Conservation (phyloP, 1,140 invertebrate genomes). For the Nomia melanderi region DNA sequence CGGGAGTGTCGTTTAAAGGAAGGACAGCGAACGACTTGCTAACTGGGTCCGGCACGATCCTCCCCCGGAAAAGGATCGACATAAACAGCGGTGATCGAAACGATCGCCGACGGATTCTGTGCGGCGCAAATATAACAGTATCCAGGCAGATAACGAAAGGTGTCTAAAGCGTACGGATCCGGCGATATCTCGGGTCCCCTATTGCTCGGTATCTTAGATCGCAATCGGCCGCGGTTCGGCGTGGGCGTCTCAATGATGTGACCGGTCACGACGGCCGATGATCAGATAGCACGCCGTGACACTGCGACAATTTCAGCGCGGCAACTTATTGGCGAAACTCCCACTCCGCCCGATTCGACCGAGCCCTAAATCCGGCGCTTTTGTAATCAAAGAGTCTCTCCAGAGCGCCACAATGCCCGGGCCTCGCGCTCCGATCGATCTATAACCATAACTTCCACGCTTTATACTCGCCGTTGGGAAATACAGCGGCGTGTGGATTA, state of each 20-base stretch:
- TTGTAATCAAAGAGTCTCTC: neutral
- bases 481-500: neutral
- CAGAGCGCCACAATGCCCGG: neutral
- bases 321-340: slow-evolving; percentile 53
- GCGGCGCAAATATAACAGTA: slow-evolving; percentile 55
- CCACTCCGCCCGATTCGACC: neutral
- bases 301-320: slow-evolving; percentile 62
- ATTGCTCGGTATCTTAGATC: slow-evolving; percentile 60
- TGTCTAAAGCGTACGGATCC: slow-evolving; percentile 43
- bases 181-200: slow-evolving; percentile 40
- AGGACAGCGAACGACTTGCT: slow-evolving; percentile 23
- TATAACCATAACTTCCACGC: neutral
- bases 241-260: slow-evolving; percentile 69
- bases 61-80: slow-evolving; percentile 26
- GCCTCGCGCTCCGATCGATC: neutral
- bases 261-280: slow-evolving; percentile 66
- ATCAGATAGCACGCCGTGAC: slow-evolving; percentile 62
- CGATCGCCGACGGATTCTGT: slow-evolving; percentile 38
- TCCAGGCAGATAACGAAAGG: slow-evolving; percentile 58
- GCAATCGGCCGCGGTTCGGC: slow-evolving; percentile 47
- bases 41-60: slow-evolving; percentile 23
- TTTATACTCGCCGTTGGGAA: neutral
- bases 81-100: slow-evolving; percentile 43
- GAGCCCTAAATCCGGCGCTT: slow-evolving; percentile 1
- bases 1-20: neutral